Evolutionary conservation across 2,888 invertebrate species (phyloP).

Genomic region (Labia minor): DNA sequence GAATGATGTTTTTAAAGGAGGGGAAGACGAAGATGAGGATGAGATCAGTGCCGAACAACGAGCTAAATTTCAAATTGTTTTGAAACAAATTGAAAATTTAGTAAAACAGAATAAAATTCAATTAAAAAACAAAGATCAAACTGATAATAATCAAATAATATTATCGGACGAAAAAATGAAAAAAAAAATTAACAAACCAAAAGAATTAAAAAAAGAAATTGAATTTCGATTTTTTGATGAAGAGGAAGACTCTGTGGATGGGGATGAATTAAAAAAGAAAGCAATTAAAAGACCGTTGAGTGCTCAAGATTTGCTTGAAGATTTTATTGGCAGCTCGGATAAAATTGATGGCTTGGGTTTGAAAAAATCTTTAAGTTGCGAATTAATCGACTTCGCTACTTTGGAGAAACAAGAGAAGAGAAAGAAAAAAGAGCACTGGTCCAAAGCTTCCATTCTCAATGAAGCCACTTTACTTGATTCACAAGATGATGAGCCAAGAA

Average conservation of each 20-base stretch:
- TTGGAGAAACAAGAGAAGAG: background rate
- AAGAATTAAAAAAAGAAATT: background rate
- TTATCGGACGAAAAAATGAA: too few relatives aligned
- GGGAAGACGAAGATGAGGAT: background rate
- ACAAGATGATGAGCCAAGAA: background rate
- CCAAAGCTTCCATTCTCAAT: background rate
- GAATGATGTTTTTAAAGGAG: background rate
- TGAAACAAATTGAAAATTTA: background rate
- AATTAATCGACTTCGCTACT: background rate
- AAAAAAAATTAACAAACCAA: background rate
- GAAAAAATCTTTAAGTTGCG: background rate
- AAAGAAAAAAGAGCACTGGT: background rate
- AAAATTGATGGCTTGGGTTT: background rate
- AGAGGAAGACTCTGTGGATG: background rate
- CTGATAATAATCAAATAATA: too few relatives aligned
- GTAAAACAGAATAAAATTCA: background rate
- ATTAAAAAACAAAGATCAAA: too few relatives aligned
- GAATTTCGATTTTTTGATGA: background rate
- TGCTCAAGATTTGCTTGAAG: background rate
- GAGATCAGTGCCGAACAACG: background rate
- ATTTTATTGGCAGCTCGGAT: background rate
- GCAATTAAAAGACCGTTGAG: background rate
- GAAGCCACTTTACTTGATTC: background rate
- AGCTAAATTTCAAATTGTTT: background rate
- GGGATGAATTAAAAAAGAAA: background rate